Evolutionary conservation across 1,140 invertebrate species (phyloP).

Genomic region (Hylaeus volcanicus): DNA sequence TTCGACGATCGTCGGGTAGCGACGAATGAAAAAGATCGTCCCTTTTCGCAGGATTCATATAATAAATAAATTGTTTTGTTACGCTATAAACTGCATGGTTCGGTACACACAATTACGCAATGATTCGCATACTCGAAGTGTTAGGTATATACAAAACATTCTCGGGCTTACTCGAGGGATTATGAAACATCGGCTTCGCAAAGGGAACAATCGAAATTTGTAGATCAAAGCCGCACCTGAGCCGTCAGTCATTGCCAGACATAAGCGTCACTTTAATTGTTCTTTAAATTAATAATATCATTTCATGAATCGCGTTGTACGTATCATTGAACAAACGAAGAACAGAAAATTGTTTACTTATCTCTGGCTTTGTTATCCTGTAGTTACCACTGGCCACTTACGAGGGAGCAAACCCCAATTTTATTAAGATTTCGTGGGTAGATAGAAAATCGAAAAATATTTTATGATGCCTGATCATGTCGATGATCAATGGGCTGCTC

Average conservation of each 20-base stretch:
- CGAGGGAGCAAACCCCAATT: too few relatives aligned
- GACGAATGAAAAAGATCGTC: slow-evolving; percentile 43
- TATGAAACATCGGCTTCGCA: slow-evolving; percentile 29
- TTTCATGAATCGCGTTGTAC: too few relatives aligned
- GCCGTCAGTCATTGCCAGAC: too few relatives aligned
- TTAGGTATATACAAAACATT: slow-evolving; percentile 65
- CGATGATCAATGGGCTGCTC: slow-evolving; percentile 13
- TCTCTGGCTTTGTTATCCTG: too few relatives aligned
- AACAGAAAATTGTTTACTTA: too few relatives aligned
- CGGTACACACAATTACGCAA: slow-evolving; percentile 62
- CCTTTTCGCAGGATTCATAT: slow-evolving; percentile 33
- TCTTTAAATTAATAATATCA: too few relatives aligned
- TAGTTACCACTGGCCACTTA: too few relatives aligned
- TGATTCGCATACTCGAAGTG: slow-evolving; percentile 52
- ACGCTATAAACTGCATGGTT: slow-evolving; percentile 64
- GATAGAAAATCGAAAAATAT: too few relatives aligned
- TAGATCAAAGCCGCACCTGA: not conserved
- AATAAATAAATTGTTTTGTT: slow-evolving; percentile 71
- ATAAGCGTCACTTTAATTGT: too few relatives aligned
- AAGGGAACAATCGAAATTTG: not conserved
- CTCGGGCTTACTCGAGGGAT: slow-evolving; percentile 51
- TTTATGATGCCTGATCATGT: slow-evolving; percentile 14
- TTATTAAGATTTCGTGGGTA: too few relatives aligned
- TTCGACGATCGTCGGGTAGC: slow-evolving; percentile 37
- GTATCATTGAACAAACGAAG: too few relatives aligned